These are phyloP conservation scores for Pristis pectinata DNA, from an alignment of 2,797 vertebrate species.

Conservation along the genomic window DNA sequence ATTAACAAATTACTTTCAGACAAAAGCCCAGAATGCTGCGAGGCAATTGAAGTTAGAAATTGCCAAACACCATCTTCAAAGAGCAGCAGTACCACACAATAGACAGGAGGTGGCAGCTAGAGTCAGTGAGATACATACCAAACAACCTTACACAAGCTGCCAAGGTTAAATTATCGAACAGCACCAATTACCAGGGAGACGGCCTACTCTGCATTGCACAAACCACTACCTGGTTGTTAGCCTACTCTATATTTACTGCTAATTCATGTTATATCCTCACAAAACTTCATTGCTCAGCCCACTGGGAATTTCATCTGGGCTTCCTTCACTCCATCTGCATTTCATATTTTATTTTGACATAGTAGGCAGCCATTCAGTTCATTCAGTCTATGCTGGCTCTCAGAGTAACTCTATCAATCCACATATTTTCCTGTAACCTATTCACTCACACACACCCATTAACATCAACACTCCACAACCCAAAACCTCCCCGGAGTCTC, in stretches of 20 bases:
- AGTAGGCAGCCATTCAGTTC: too few species aligned
- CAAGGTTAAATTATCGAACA: background rate
- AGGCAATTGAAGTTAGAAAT: background rate
- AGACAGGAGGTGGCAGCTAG: conserved; percentile 9
- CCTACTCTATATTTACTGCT: background rate
- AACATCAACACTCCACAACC: too few species aligned
- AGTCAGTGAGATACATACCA: background rate
- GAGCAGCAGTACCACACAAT: background rate
- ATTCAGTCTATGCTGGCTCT: too few species aligned
- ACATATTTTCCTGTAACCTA: too few species aligned
- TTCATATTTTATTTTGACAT: too few species aligned
- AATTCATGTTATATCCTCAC: background rate
- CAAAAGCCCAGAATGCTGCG: background rate
- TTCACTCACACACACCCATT: too few species aligned
- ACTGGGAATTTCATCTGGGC: background rate
- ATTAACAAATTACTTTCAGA: background rate
- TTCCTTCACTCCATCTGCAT: background rate
- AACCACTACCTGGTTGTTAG: background rate
- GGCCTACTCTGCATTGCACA: background rate
- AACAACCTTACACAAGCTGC: background rate
- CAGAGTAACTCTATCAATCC: too few species aligned
- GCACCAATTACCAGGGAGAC: background rate
- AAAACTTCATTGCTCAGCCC: background rate
- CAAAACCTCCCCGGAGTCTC: too few species aligned
- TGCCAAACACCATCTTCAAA: background rate